Base-by-base conservation (phyloP, 2,113 vertebrate species). In the Tenrec ecaudatus region DNA sequence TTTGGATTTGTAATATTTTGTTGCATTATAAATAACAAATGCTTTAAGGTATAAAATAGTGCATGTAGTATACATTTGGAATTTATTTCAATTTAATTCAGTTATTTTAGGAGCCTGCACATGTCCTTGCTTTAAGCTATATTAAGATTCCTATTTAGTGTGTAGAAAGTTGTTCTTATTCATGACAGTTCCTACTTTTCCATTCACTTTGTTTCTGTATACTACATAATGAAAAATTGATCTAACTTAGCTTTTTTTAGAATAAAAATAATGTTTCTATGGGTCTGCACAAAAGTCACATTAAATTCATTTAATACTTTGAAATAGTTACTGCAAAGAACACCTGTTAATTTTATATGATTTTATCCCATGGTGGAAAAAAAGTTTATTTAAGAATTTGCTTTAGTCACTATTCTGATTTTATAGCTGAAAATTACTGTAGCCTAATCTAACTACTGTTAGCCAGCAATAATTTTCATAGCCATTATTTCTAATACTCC, bases 401-500 rank as follows among this genome's bases (percentile, higher is more conserved):
- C 23, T 78, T 71, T 78, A 80, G 36, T 80, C 78, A 23, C 31
- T 60, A 86, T 19, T 86, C 29, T 68, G 29, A 47, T 43, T 82
- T 79, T 29, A 40, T 27, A 58, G 23, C 27, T 40, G 5, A 60
- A 86, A 86, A 27, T 92, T 69, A 86, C 40, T 25, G n/a, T 53
- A 58, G 31, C 20, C 43, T 38, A 77, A 14, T 58, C 33, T 92
- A 20, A 60, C 29, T 69, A 38, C 53, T 69, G 36, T 71, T 23
- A 86, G 6, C 9, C 73, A 43, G 29, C 77, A 71, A 73, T 71
- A 60, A 80, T 29, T 17, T 27, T 47, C 60, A 22, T 80, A 43
- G 5, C 53, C 73, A 62, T 92, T 92, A 86, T 80, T 92, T 80
- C 82, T 43, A 86, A 43, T 79, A n/a, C n/a, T 47, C 86, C 53